These are phyloP conservation scores for Falcunculus frontatus DNA, from an alignment of 2,113 vertebrate genomes.

Conservation along the genomic window DNA sequence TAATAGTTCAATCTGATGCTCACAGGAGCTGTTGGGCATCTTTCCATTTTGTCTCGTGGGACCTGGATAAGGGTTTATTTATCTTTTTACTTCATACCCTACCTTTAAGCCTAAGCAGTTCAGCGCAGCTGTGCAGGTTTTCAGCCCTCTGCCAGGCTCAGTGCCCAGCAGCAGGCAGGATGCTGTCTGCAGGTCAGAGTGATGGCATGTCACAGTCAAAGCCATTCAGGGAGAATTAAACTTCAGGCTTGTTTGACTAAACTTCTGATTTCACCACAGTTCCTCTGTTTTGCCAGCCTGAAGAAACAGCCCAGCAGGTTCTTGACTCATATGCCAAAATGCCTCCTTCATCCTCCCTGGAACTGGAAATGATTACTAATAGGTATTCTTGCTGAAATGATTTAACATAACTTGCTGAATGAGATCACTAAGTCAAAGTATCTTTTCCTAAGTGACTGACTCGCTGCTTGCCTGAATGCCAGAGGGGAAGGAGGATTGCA, in stretches of 20 bases:
- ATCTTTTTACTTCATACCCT: not conserved
- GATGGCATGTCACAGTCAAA: not conserved
- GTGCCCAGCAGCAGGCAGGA: not conserved
- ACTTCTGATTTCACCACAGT: not conserved
- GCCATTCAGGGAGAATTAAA: not conserved
- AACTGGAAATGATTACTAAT: slow-evolving; percentile 8
- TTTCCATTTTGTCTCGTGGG: slow-evolving; percentile 31
- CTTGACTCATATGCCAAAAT: slow-evolving; percentile 23
- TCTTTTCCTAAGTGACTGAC: slow-evolving; percentile 7
- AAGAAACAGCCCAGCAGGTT: slow-evolving; percentile 27
- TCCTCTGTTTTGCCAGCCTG: slow-evolving; percentile 12
- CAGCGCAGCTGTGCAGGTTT: not conserved
- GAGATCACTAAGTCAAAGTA: slow-evolving; percentile 49
- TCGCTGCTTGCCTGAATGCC: not conserved
- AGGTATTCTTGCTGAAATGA: slow-evolving; percentile 31
- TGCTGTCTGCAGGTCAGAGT: not conserved
- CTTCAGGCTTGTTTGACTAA: slow-evolving; percentile 11
- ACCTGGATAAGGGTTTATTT: slow-evolving; percentile 6
- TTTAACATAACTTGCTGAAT: slow-evolving; percentile 31
- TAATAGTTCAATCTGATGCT: slow-evolving; percentile 6
- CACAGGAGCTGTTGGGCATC: slow-evolving; percentile 19
- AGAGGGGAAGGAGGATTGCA: slow-evolving; percentile 4
- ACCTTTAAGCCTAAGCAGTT: not conserved
- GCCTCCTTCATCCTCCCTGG: not conserved
- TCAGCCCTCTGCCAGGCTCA: not conserved